Base-by-base conservation (phyloP, 2,888 invertebrate species). In the Anthophora plumipes region DNA sequence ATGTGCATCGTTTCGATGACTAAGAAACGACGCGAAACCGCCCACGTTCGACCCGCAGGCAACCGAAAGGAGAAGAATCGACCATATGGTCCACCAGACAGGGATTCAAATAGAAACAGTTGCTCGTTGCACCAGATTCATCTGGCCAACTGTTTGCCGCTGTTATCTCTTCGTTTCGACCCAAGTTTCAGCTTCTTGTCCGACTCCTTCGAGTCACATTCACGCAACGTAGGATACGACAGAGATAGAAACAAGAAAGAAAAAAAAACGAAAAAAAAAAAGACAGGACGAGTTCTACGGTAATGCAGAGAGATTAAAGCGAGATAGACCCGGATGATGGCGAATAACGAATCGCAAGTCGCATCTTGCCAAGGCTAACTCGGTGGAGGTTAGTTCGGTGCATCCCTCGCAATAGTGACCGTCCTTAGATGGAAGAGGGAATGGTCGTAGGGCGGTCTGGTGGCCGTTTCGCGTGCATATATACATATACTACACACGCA, bases 381-480 rank as follows among this genome's bases (percentile, higher is more conserved):
- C 14, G 4, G 31, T n/a, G 22, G 37, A 43, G 31, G 25, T 20
- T 20, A 14, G 12, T 64, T 39, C 9, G 50, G 22, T 64, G 64
- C 72, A 60, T 54, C 66, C 61, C 57, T 20, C 37, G 50, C 50
- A 50, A 76, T 50, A 46, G 69, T 59, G 76, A 59, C 59, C 63
- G 52, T 55, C 12, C 7, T 20, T 54, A 17, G 48, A 20, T 41
- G 25, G 17, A 54, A 37, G 43, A 46, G 50, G 50, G 46, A 67
- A 39, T 25, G 61, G 11, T 70, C 37, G 54, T 14, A 25, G 50
- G 63, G 50, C 37, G 77, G 43, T 61, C 48, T 60, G 52, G 52
- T 60, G 61, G 20, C 12, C 55, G 77, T 61, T 70, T 69, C 70
- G 39, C 52, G 64, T 63, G 70, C n/a, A 63, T 41, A 77, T 66